Conservation (phyloP, 35 echinoderm and acorn worm genomes). For the Lytechinus pictus region DNA sequence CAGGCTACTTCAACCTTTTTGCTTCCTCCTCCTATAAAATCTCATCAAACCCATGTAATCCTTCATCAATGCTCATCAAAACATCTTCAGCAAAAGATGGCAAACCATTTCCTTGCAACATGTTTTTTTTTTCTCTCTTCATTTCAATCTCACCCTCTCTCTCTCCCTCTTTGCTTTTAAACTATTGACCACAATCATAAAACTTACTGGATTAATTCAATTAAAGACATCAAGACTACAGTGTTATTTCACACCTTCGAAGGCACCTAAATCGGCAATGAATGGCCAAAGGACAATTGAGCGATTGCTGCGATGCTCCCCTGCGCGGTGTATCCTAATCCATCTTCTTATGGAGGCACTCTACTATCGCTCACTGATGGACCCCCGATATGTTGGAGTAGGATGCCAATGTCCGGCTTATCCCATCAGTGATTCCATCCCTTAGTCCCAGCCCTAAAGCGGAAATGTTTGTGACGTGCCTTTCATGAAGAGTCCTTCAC, state of each 20-base stretch:
- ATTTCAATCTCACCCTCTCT: not conserved
- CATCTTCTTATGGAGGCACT: constrained; percentile 1
- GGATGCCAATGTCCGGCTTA: constrained; percentile 30
- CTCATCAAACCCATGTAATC: constrained; percentile 10
- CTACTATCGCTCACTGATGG: not conserved
- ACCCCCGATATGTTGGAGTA: not conserved
- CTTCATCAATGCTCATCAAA: not conserved
- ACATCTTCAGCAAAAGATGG: not conserved
- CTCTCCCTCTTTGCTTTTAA: not conserved
- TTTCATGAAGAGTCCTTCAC: not conserved
- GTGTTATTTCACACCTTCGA: constrained; percentile 23
- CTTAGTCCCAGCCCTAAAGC: not conserved
- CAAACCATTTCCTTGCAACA: not conserved
- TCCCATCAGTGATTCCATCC: not conserved
- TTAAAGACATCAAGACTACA: constrained; percentile 25
- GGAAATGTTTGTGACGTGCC: constrained; percentile 22
- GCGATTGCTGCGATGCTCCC: not conserved
- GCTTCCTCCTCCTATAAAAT: not conserved
- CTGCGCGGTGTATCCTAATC: not conserved
- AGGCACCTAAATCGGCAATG: not conserved
- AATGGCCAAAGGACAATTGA: not conserved
- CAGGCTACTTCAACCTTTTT: not conserved
- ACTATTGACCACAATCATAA: not conserved
- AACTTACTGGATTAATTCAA: constrained; percentile 25
- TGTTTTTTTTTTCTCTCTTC: no score